phyloP scores from a whole-genome alignment of 2,888 invertebrate genomes.

The Congeria kusceri region DNA sequence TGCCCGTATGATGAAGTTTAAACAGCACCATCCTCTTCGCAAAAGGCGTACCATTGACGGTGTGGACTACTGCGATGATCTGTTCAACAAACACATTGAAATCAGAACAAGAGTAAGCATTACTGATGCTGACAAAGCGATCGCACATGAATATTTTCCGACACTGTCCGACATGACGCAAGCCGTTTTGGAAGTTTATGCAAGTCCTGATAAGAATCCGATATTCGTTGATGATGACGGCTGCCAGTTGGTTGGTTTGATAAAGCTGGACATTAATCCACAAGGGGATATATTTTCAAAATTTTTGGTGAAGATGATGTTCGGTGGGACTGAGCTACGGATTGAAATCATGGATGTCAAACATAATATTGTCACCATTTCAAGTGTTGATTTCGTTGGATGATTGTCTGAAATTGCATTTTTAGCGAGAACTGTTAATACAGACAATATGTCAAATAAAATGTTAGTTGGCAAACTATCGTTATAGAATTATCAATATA shows the following conservation, averaged over 20 bases:
- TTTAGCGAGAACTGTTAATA: no score
- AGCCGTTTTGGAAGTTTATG: conserved; percentile 49
- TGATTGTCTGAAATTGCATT: no score
- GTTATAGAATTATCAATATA: no score
- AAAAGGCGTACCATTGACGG: conserved; percentile 17
- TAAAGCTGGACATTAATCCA: background rate
- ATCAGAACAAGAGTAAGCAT: conserved; percentile 31
- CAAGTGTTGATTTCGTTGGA: no score
- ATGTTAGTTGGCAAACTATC: no score
- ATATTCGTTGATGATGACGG: conserved; percentile 31
- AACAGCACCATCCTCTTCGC: conserved; percentile 9
- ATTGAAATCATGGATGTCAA: no score
- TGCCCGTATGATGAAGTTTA: conserved; percentile 25
- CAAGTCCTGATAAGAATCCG: conserved; percentile 37
- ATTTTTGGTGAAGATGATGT: background rate
- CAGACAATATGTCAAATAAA: no score
- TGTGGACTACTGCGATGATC: conserved; percentile 27
- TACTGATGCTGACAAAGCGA: conserved; percentile 15
- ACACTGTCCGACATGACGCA: conserved; percentile 21
- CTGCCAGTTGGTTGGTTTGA: conserved; percentile 1
- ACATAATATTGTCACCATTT: no score
- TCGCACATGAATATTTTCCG: conserved; percentile 40
- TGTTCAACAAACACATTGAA: conserved; percentile 42
- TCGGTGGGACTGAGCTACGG: no score
- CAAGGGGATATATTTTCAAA: background rate